phyloP scores from a whole-genome alignment of 2,888 invertebrate genomes.

The Chymomyza fuscimana region DNA sequence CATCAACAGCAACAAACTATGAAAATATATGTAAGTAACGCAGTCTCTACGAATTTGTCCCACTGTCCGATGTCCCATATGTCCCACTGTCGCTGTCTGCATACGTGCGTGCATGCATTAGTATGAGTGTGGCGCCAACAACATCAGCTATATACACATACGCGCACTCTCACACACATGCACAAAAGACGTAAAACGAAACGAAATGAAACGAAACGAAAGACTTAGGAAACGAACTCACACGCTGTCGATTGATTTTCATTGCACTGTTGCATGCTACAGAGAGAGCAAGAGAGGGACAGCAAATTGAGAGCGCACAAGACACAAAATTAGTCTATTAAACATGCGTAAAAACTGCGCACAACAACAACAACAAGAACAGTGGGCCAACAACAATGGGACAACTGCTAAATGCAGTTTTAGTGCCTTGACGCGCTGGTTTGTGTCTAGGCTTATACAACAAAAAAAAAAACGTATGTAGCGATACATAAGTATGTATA shows the following conservation, averaged over 20 bases:
- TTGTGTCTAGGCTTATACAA: constrained; percentile 36
- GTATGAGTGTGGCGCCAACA: constrained; percentile 64
- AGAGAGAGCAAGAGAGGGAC: constrained; percentile 34
- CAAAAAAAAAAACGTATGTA: too few relatives aligned
- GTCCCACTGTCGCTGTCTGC: not conserved
- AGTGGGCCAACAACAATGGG: not conserved
- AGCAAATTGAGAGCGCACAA: constrained; percentile 23
- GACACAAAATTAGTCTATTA: constrained; percentile 70
- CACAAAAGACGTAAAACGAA: constrained; percentile 56
- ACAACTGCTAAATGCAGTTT: constrained; percentile 59
- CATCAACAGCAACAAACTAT: constrained; percentile 71
- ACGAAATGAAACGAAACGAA: constrained; percentile 49
- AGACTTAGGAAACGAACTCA: constrained; percentile 48
- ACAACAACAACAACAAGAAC: constrained; percentile 37
- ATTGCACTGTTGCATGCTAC: not conserved
- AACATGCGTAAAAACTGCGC: constrained; percentile 68
- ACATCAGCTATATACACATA: constrained; percentile 33
- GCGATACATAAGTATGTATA: too few relatives aligned
- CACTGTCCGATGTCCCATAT: not conserved
- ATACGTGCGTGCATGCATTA: constrained; percentile 23
- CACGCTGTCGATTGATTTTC: constrained; percentile 29
- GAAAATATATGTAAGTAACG: constrained; percentile 71
- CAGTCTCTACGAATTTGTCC: constrained; percentile 17
- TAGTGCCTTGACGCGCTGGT: constrained; percentile 22
- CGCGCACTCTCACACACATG: constrained; percentile 13